Evolutionary conservation across 2,888 invertebrate species (phyloP).

Genomic region (Drosophila pegasa): DNA sequence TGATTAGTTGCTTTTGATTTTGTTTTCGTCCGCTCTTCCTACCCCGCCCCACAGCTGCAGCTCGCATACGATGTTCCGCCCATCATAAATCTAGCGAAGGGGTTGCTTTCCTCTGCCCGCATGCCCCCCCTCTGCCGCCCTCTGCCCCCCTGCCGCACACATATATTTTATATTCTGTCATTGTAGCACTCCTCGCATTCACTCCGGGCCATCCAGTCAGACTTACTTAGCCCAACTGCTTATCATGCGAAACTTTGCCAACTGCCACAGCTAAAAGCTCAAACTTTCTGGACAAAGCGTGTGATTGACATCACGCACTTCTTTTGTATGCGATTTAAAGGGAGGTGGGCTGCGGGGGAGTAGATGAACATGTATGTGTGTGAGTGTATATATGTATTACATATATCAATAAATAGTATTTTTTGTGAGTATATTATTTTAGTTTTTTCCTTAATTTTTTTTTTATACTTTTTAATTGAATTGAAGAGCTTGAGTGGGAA

Average conservation of each 20-base stretch:
- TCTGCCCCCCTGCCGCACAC: conserved; percentile 8
- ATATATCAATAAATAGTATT: too few species aligned
- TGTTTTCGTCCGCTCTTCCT: conserved; percentile 34
- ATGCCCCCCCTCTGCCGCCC: conserved; percentile 11
- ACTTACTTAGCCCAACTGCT: conserved; percentile 24
- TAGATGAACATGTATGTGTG: neutral
- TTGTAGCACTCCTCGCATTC: conserved; percentile 40
- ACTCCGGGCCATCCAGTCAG: conserved; percentile 26
- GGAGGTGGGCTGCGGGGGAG: neutral
- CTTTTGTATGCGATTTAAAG: neutral
- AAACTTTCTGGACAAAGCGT: neutral
- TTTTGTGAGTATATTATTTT: too few species aligned
- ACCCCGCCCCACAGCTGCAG: conserved; percentile 3
- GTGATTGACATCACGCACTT: neutral
- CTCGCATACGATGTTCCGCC: conserved; percentile 47
- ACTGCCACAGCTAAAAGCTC: conserved; percentile 10
- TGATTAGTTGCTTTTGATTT: conserved; percentile 80
- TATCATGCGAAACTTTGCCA: conserved; percentile 12
- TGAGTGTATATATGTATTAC: neutral
- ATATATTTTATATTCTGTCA: conserved; percentile 68
- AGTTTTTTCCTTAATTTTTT: too few species aligned
- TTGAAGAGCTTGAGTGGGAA: too few species aligned
- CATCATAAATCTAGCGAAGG: conserved; percentile 75
- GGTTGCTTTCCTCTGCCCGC: conserved; percentile 60
- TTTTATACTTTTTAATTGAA: too few species aligned